Percentiles rank a stretch among this genome's conserved stretches.
Conservation (phyloP, 2,113 vertebrate species). For the Rhinoptilus africanus region DNA sequence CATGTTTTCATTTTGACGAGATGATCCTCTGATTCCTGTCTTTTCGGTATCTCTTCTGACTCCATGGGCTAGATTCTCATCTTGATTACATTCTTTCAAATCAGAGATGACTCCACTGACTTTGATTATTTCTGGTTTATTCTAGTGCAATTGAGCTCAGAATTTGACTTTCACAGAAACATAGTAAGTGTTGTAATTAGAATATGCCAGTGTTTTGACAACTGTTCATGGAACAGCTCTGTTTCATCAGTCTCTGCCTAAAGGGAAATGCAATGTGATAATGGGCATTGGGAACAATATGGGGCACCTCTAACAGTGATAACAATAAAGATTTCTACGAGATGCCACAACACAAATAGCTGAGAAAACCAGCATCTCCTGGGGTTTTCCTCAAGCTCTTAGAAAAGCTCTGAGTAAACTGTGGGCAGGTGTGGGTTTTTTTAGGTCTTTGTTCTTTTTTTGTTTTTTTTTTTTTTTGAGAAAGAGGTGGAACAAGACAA, state of each 20-base stretch:
- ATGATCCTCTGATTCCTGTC: not conserved
- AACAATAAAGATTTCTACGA: not conserved
- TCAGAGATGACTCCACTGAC: not conserved
- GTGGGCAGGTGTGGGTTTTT: not conserved
- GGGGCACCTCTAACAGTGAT: not conserved
- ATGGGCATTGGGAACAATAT: not conserved
- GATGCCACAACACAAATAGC: not conserved
- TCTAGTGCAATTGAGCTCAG: not conserved
- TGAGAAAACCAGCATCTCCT: not conserved
- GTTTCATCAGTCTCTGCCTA: not conserved
- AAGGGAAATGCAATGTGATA: not conserved
- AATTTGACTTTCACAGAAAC: not conserved
- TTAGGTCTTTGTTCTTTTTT: not conserved
- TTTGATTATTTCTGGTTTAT: not conserved
- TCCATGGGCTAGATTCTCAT: not conserved
- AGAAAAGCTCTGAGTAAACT: not conserved
- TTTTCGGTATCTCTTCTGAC: not conserved
- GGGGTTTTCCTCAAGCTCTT: not conserved
- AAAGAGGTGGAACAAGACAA: not conserved
- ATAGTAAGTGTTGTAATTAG: conserved; percentile 30
- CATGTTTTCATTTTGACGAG: not conserved
- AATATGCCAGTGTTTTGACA: conserved; percentile 46
- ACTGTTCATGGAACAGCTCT: not conserved
- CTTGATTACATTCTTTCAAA: not conserved
- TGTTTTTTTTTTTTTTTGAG: not conserved